These are phyloP conservation scores for Phodopus roborovskii DNA, from an alignment of 2,113 vertebrate genomes.

Conservation along the genomic window DNA sequence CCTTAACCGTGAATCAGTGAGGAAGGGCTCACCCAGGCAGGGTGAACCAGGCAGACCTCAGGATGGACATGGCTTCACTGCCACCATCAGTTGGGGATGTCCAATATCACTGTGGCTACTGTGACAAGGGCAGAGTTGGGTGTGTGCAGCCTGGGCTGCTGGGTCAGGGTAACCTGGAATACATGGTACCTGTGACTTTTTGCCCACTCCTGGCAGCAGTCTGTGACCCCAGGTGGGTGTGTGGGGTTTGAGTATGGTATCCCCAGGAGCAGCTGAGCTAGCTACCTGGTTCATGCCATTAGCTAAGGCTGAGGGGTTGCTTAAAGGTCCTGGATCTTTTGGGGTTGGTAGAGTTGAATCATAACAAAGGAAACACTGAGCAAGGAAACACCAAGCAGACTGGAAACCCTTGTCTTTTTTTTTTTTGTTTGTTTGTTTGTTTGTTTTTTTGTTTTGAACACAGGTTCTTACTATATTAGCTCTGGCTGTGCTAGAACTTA, in stretches of 20 bases:
- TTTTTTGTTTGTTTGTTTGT: too few species aligned
- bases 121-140: neutral
- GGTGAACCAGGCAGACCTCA: neutral
- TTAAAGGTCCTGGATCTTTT: accelerated
- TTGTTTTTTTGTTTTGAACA: neutral
- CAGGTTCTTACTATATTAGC: neutral
- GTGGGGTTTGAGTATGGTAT: neutral
- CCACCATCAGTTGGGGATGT: neutral
- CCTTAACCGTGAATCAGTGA: neutral
- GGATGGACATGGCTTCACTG: too few species aligned
- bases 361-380: too few species aligned
- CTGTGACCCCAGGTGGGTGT: accelerated
- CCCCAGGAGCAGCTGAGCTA: neutral
- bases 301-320: too few species aligned
- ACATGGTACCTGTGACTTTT: neutral
- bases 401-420: neutral
- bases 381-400: neutral
- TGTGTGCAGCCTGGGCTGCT: neutral
- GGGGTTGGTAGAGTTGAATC: neutral
- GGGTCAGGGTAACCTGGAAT: neutral
- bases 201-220: neutral
- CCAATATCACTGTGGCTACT: neutral
- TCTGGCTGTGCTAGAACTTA: neutral
- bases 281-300: neutral
- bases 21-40: neutral